These are phyloP conservation scores for Hylyphantes graminicola DNA, from an alignment of 1,140 invertebrate species.

Conservation along the genomic window DNA sequence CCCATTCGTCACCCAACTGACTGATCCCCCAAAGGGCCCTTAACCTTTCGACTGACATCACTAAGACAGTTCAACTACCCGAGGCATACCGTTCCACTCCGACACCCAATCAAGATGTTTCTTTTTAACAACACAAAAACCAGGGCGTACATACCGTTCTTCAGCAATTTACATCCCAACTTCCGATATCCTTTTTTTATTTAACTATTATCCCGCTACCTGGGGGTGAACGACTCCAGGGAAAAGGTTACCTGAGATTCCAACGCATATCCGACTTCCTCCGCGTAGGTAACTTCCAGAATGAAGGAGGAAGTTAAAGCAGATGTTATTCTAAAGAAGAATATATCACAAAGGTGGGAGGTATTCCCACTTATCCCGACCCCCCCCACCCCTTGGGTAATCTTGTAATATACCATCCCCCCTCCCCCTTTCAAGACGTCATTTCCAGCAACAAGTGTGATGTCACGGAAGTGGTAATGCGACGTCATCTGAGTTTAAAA, in stretches of 20 bases:
- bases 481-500: slow-evolving; percentile 37
- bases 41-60: too few relatives aligned
- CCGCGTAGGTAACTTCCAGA: slow-evolving; percentile 17
- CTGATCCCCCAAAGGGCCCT: too few relatives aligned
- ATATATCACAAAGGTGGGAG: background rate
- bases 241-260: slow-evolving; percentile 20
- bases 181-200: background rate
- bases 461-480: slow-evolving; percentile 1
- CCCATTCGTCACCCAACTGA: too few relatives aligned
- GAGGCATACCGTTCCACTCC: too few relatives aligned
- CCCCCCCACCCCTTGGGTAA: background rate
- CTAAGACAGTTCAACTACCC: too few relatives aligned
- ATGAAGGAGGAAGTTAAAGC: slow-evolving; percentile 11
- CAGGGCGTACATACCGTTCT: background rate
- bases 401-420: slow-evolving; percentile 25
- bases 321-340: background rate
- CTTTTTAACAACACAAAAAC: too few relatives aligned
- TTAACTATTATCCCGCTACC: background rate
- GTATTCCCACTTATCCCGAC: background rate
- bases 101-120: too few relatives aligned
- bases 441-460: slow-evolving; percentile 49
- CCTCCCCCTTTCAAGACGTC: slow-evolving; percentile 20
- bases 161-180: background rate
- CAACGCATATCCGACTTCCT: slow-evolving; percentile 9
- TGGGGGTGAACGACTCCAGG: slow-evolving; percentile 10